Evolutionary conservation across 2,113 vertebrate species (phyloP).

Genomic region (Acrocephalus arundinaceus): DNA sequence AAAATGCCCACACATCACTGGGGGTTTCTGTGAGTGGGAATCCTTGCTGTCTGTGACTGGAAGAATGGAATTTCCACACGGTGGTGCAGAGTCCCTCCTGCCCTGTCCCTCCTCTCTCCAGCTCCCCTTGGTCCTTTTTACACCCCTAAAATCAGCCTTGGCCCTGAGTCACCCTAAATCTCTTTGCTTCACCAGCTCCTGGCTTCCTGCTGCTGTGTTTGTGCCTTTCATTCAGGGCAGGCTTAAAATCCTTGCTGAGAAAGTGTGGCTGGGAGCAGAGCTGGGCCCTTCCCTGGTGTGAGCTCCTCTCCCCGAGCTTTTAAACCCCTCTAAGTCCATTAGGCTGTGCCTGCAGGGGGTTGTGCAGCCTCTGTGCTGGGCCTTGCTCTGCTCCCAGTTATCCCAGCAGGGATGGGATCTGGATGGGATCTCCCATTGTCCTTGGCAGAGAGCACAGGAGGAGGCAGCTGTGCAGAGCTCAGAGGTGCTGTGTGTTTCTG

Average conservation of each 20-base stretch:
- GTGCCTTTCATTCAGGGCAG: background rate
- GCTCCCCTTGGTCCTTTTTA: background rate
- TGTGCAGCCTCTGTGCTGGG: background rate
- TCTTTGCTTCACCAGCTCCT: background rate
- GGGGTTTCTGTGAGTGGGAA: background rate
- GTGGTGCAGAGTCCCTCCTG: background rate
- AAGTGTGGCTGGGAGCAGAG: background rate
- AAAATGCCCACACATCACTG: background rate
- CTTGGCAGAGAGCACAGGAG: background rate
- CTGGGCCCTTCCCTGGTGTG: background rate
- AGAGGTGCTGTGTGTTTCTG: too few species aligned
- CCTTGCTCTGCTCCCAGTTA: background rate
- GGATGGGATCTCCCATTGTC: background rate
- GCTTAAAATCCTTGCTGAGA: background rate
- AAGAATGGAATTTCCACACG: too few species aligned
- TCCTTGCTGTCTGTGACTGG: background rate
- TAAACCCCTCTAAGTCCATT: constrained; percentile 9
- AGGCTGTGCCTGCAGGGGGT: background rate
- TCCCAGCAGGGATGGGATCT: background rate
- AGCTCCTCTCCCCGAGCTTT: background rate
- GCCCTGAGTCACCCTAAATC: background rate
- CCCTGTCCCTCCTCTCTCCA: background rate
- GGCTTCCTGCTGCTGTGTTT: background rate
- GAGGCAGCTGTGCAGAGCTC: background rate
- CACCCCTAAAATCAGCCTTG: background rate